Conservation (phyloP, 2,113 vertebrate species). For the Vidua chalybeata region DNA sequence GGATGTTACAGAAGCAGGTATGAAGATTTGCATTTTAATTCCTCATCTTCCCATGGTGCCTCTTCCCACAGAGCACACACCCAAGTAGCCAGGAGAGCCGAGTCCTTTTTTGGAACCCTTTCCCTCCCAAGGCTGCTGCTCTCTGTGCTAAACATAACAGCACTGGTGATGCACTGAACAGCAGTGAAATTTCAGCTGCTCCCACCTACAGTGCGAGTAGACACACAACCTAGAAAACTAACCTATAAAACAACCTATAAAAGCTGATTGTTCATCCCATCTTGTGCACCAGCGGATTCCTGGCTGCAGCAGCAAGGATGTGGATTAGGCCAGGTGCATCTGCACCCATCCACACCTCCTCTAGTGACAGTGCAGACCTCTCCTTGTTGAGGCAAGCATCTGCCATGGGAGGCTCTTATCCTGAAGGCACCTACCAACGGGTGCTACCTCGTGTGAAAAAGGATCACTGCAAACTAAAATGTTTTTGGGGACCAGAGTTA, state of each 20-base stretch:
- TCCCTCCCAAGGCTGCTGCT: neutral
- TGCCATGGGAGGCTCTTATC: neutral
- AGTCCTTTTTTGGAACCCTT: neutral
- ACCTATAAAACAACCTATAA: slow-evolving; percentile 46
- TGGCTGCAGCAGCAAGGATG: neutral
- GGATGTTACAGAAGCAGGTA: neutral
- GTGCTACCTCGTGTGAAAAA: fast-evolving
- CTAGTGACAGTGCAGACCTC: fast-evolving
- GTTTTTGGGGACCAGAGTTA: neutral
- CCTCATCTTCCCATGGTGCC: neutral
- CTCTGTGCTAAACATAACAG: slow-evolving; percentile 31
- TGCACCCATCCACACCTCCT: neutral
- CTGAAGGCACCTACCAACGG: neutral
- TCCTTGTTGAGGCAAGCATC: neutral
- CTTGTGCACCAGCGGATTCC: neutral
- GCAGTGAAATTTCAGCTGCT: slow-evolving; percentile 39
- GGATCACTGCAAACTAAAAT: fast-evolving
- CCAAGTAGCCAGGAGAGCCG: neutral
- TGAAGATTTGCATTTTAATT: neutral
- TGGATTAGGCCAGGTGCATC: neutral
- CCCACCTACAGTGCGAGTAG: neutral
- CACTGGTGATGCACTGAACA: neutral
- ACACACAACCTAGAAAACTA: slow-evolving; percentile 49
- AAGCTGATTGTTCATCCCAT: neutral
- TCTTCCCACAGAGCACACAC: neutral